These are phyloP conservation scores for Ephialtes manifestator DNA, from an alignment of 2,888 invertebrate species.

Conservation along the genomic window DNA sequence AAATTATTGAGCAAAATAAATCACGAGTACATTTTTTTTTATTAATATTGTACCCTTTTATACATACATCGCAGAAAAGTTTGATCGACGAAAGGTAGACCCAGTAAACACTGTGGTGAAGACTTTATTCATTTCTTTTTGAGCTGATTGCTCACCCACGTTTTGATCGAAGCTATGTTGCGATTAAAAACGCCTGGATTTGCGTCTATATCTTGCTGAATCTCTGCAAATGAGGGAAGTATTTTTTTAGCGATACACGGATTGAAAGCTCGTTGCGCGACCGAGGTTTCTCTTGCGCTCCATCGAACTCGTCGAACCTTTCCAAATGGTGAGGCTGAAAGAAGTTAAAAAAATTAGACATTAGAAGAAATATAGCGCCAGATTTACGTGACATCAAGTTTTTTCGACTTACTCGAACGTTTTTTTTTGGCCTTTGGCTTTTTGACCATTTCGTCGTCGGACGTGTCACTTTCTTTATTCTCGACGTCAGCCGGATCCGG, in stretches of 20 bases:
- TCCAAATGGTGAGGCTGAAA: conserved; percentile 42
- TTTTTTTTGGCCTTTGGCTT: conserved; percentile 13
- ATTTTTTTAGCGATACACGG: conserved; percentile 7
- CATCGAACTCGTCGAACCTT: conserved; percentile 35
- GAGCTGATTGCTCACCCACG: conserved; percentile 51
- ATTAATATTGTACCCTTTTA: too few species aligned
- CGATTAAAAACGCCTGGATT: neutral
- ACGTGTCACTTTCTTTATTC: neutral
- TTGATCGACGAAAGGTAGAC: too few species aligned
- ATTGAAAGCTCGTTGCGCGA: conserved; percentile 1
- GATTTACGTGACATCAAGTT: neutral
- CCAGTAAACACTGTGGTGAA: too few species aligned
- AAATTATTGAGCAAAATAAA: neutral
- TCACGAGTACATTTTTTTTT: neutral
- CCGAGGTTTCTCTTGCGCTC: conserved; percentile 23
- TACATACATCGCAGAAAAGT: neutral
- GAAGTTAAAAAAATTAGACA: conserved; percentile 45
- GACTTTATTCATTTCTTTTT: conserved; percentile 29
- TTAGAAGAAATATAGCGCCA: neutral
- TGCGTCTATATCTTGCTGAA: conserved; percentile 15
- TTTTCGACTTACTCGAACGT: conserved; percentile 40
- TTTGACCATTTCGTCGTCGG: neutral
- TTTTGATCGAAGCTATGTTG: conserved; percentile 50
- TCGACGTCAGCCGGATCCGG: neutral
- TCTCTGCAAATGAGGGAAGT: conserved; percentile 34